Conservation (phyloP, 2,888 invertebrate genomes). For the Lamellibrachia satsuma region DNA sequence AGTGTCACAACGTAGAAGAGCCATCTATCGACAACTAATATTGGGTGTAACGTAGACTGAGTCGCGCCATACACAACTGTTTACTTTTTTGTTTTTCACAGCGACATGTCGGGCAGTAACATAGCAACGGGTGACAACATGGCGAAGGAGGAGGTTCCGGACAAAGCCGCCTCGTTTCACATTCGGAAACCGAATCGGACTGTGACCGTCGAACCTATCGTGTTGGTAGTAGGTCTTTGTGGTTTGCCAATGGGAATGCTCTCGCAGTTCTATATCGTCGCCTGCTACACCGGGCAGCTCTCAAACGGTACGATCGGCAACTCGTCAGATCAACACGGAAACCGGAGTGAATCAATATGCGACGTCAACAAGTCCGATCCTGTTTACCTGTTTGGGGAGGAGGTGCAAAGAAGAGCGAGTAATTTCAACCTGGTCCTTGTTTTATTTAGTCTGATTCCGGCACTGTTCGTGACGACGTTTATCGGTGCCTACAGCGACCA, state of each 20-base stretch:
- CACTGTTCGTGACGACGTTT: slow-evolving; percentile 35
- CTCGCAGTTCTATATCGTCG: slow-evolving; percentile 29
- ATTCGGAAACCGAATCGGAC: slow-evolving; percentile 24
- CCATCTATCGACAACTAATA: too few species aligned
- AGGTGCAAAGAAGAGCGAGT: slow-evolving; percentile 30
- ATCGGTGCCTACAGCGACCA: slow-evolving; percentile 39
- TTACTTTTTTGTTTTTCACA: neutral
- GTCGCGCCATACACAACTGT: neutral
- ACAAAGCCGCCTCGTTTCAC: neutral
- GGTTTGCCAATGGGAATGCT: slow-evolving; percentile 31
- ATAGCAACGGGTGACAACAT: neutral
- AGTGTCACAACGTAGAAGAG: too few species aligned
- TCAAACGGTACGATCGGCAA: neutral
- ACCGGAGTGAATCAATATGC: slow-evolving; percentile 24
- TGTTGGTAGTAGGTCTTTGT: slow-evolving; percentile 28
- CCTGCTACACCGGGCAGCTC: slow-evolving; percentile 8
- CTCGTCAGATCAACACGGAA: neutral
- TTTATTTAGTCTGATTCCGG: slow-evolving; percentile 29
- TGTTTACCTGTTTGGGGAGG: slow-evolving; percentile 14
- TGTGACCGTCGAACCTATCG: slow-evolving; percentile 35
- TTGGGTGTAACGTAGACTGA: too few species aligned
- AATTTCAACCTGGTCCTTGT: slow-evolving; percentile 27
- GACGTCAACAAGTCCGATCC: slow-evolving; percentile 28
- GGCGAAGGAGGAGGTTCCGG: neutral
- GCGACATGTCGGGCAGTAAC: neutral